Evolutionary conservation across 2,113 vertebrate species (phyloP).

Genomic region (Pandion haliaetus): DNA sequence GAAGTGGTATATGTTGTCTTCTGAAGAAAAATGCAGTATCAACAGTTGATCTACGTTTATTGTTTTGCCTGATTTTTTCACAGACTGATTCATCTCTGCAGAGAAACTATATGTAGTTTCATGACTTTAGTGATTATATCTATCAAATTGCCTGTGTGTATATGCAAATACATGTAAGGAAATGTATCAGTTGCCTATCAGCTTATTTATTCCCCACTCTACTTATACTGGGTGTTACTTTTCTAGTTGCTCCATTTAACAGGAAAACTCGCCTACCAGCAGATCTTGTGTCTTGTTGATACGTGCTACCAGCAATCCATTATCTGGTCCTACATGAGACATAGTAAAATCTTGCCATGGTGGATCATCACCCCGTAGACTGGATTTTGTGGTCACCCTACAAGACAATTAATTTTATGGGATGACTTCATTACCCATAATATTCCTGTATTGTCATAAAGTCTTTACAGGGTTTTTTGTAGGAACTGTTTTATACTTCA

Average conservation of each 20-base stretch:
- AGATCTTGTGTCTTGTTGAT: constrained; percentile 65
- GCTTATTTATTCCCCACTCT: neutral
- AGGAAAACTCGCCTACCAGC: constrained; percentile 44
- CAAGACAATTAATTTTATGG: neutral
- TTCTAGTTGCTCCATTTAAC: neutral
- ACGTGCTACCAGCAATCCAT: constrained; percentile 47
- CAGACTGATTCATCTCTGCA: neutral
- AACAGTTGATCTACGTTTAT: neutral
- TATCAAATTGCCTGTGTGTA: neutral
- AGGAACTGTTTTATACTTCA: neutral
- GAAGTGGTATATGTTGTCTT: neutral
- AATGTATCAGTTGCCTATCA: neutral
- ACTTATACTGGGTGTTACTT: neutral
- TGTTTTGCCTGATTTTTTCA: neutral
- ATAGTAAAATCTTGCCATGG: neutral
- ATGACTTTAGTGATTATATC: neutral
- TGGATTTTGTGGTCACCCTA: constrained; percentile 16
- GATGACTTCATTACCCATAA: neutral
- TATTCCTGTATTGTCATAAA: neutral
- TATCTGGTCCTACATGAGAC: neutral
- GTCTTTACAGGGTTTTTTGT: neutral
- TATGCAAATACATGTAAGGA: neutral
- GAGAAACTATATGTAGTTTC: neutral
- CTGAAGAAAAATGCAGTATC: neutral
- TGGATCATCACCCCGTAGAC: neutral